Percentiles rank a stretch among this genome's conserved stretches.
phyloP scores from a whole-genome alignment of 2,888 invertebrate genomes.

The Euspilapteryx auroguttella region DNA sequence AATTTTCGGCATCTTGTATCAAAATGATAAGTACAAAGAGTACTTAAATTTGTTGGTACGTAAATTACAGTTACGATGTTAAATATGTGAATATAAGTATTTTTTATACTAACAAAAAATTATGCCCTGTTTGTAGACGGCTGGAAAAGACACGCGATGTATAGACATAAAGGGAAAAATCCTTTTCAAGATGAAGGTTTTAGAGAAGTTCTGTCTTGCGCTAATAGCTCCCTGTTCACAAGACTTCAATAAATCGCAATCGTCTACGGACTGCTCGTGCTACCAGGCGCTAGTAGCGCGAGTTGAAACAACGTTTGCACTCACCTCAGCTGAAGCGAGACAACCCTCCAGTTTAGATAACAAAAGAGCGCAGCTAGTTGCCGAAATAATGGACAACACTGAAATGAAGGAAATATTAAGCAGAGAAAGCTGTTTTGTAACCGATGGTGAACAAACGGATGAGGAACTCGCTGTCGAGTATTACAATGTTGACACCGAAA shows the following conservation, averaged over 20 bases:
- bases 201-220: conserved; percentile 44
- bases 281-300: conserved; percentile 25
- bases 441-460: conserved; percentile 13
- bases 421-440: conserved; percentile 18
- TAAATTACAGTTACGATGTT: conserved; percentile 1
- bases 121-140: too few species aligned
- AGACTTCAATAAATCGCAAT: conserved; percentile 12
- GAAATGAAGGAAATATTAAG: conserved; percentile 44
- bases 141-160: conserved; percentile 32
- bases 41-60: conserved; percentile 37
- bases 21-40: conserved; percentile 39
- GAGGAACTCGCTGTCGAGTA: conserved; percentile 15
- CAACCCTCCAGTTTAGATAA: conserved; percentile 17
- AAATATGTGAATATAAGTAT: too few species aligned
- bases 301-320: conserved; percentile 22
- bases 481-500: conserved; percentile 28
- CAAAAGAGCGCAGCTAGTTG: conserved; percentile 39
- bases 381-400: conserved; percentile 42
- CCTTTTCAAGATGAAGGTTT: conserved; percentile 37
- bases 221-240: conserved; percentile 39
- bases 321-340: conserved; percentile 21
- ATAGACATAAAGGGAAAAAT: conserved; percentile 46
- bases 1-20: conserved; percentile 36
- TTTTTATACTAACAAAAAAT: too few species aligned
- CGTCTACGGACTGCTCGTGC: conserved; percentile 23